Conservation (phyloP, 92 coral and sea anemone species). For the Virgularia gustaviana region DNA sequence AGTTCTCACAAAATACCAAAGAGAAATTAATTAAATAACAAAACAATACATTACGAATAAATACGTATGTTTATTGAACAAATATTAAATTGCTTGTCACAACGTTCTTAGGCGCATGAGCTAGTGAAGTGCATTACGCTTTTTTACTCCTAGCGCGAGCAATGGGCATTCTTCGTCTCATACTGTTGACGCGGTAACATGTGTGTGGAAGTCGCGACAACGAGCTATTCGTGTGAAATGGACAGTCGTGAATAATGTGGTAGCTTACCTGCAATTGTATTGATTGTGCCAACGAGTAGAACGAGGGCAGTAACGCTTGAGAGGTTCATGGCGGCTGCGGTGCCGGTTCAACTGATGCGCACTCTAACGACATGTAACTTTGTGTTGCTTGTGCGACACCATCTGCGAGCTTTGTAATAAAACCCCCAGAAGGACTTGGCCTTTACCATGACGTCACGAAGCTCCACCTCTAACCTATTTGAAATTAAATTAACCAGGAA, state of each 20-base stretch:
- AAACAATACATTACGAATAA: constrained; percentile 25
- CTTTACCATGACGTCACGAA: constrained; percentile 32
- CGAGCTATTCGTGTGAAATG: neutral
- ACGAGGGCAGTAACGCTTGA: neutral
- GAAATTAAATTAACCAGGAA: constrained; percentile 33
- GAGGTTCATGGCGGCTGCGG: constrained; percentile 5
- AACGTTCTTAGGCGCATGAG: constrained; percentile 1
- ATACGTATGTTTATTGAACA: constrained; percentile 32
- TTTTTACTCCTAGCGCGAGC: constrained; percentile 32
- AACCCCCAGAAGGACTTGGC: constrained; percentile 5
- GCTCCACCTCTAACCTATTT: constrained; percentile 33
- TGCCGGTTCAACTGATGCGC: neutral
- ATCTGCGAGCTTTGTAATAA: constrained; percentile 26
- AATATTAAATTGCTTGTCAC: constrained; percentile 11
- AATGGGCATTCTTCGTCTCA: constrained; percentile 19
- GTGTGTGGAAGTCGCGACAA: no score
- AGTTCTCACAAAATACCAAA: constrained; percentile 9
- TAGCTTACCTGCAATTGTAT: constrained; percentile 17
- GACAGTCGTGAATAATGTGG: neutral
- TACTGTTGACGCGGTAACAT: neutral
- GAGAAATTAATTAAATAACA: constrained; percentile 34
- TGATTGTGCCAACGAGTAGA: neutral
- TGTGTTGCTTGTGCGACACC: constrained; percentile 24
- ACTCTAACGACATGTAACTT: constrained; percentile 12
- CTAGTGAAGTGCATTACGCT: constrained; percentile 17